Percentiles rank a stretch among this genome's conserved stretches.
phyloP scores from a whole-genome alignment of 2,888 invertebrate genomes.

The Lasioglossum marginatum region DNA sequence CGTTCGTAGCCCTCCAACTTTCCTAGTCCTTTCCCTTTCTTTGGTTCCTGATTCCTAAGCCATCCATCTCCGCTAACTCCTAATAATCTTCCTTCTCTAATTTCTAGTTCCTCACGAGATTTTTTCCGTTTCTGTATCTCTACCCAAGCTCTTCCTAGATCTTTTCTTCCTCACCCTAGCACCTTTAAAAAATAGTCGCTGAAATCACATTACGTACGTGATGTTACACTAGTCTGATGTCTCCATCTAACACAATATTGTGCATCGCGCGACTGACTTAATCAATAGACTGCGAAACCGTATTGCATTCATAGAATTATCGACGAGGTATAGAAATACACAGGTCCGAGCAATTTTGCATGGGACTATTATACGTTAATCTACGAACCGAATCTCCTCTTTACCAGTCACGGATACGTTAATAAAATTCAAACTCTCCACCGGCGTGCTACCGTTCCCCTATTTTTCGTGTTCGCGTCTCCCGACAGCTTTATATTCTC shows the following conservation, averaged over 20 bases:
- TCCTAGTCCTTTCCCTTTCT: not conserved
- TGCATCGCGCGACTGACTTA: too few species aligned
- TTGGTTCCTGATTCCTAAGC: not conserved
- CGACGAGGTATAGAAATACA: not conserved
- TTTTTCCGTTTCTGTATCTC: too few species aligned
- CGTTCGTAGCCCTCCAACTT: too few species aligned
- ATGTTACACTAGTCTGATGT: too few species aligned
- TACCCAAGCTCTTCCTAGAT: not conserved
- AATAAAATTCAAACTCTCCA: not conserved
- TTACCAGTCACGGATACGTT: not conserved
- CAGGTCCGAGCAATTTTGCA: not conserved
- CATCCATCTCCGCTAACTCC: not conserved
- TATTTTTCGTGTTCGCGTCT: conserved; percentile 19
- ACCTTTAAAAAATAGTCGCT: not conserved
- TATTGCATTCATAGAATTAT: not conserved
- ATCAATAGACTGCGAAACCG: not conserved
- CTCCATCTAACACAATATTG: too few species aligned
- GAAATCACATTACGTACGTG: not conserved
- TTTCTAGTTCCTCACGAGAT: not conserved
- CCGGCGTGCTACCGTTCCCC: not conserved
- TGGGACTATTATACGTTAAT: not conserved
- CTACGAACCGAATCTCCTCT: not conserved
- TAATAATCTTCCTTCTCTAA: not conserved
- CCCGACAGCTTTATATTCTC: conserved; percentile 71
- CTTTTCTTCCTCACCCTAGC: not conserved